Evolutionary conservation across 2,888 invertebrate genomes (phyloP), one percentile per base, ranked within the genome.

Genomic region (Pheosia tremula): DNA sequence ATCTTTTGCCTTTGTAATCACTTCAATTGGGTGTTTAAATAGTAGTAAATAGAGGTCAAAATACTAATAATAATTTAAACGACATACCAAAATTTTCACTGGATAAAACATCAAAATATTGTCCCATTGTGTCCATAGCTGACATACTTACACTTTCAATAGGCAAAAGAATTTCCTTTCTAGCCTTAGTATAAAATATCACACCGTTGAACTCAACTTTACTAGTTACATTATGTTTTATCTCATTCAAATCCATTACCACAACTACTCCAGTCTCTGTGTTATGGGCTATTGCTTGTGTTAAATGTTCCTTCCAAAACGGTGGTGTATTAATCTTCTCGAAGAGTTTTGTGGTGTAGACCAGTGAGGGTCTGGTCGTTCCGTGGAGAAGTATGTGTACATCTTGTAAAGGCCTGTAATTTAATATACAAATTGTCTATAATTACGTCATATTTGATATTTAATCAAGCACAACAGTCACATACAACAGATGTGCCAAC

Each of bases 331-430:
- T 37, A 0, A 60, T 72, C 58, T 72, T 75, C 52, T 81, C 71
- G 73, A 78, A 91, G n/a, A 90, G 39, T 67, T 87, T 89, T 58
- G 90, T 88, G 10, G 72, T 79, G 65, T 91, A 90, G 36, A 79
- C 71, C 37, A 88, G 63, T 49, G 88, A 83, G n/a, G 64, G 39
- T 60, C 62, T 62, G 3, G 64, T 67, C 13, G 61, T 59, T 3
- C 77, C 73, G 66, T 90, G 85, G 10, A 91, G 66, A 0, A 89
- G 66, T 11, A 88, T 62, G 47, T 82, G 76, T 0, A 91, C 71
- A 58, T 89, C 77, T 67, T 88, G 80, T 49, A 90, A 53, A 0
- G 74, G 36, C 45, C 93, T 93, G 84, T 5, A 89, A 88, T 47
- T 43, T 43, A 58, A 58, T 24, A 2, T 24, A 24, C 24, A 24